A percentile compares a stretch with the other conserved stretches of the same genome.
phyloP scores from a whole-genome alignment of 2,113 vertebrate genomes.

The Cromileptes altivelis region DNA sequence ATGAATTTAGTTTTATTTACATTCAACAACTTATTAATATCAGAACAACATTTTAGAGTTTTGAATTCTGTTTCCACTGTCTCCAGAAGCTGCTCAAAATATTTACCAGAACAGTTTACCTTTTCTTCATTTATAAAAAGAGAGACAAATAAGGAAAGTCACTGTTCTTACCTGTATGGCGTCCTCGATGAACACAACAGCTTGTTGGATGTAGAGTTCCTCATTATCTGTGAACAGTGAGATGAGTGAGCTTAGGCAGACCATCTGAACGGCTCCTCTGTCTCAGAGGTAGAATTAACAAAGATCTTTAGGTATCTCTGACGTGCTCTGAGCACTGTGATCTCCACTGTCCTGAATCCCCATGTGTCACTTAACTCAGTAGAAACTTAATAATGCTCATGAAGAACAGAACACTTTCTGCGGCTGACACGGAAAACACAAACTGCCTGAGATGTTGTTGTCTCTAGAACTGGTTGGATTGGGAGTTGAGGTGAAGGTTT shows the following conservation, averaged over 20 bases:
- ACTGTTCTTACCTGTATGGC: conserved; percentile 89
- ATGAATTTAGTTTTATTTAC: too few relatives aligned
- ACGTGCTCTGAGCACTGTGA: neutral
- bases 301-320: neutral
- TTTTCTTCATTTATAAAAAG: neutral
- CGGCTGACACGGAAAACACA: neutral
- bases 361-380: neutral
- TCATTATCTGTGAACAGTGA: conserved; percentile 63
- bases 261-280: conserved; percentile 1
- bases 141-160: neutral
- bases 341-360: neutral
- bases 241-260: neutral
- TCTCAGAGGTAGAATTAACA: neutral
- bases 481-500: neutral
- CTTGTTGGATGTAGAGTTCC: conserved; percentile 89
- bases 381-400: too few relatives aligned
- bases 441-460: neutral
- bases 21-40: too few relatives aligned
- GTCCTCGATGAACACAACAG: conserved; percentile 94
- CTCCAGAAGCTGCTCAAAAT: too few relatives aligned
- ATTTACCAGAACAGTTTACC: neutral
- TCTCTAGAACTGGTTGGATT: conserved; percentile 42
- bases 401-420: neutral
- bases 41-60: too few relatives aligned
- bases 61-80: too few relatives aligned